These are phyloP conservation scores for Macquaria australasica DNA, from an alignment of 2,113 vertebrate species.

Conservation along the genomic window DNA sequence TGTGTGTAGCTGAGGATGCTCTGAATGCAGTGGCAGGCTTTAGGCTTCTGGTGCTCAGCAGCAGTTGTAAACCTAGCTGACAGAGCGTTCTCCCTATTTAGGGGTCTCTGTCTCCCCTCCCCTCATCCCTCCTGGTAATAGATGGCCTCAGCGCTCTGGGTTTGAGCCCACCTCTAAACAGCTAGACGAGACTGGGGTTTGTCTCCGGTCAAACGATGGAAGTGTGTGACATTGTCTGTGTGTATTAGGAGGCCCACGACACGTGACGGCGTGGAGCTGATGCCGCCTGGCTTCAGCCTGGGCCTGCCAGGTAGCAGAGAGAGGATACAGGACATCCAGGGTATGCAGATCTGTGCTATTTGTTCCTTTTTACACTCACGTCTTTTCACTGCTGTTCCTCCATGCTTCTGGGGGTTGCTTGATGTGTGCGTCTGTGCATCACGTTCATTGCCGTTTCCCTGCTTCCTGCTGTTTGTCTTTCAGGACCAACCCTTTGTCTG, in stretches of 20 bases:
- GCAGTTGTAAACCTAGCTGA: conserved; percentile 28
- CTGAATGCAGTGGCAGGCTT: conserved; percentile 18
- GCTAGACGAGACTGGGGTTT: conserved; percentile 51
- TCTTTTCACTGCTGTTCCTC: conserved; percentile 11
- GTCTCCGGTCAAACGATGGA: conserved; percentile 37
- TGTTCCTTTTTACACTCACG: conserved; percentile 38
- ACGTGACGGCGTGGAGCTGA: conserved; percentile 70
- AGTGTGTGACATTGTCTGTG: conserved; percentile 82
- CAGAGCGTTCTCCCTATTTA: conserved; percentile 30
- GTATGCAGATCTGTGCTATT: conserved; percentile 81
- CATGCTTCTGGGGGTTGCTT: neutral
- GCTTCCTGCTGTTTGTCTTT: conserved; percentile 71
- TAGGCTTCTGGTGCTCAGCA: conserved; percentile 33
- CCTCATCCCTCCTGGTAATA: conserved; percentile 62
- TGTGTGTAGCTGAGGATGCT: neutral
- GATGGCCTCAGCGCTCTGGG: conserved; percentile 55
- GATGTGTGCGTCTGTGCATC: conserved; percentile 33
- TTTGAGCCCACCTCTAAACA: conserved; percentile 68
- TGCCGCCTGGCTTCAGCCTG: conserved; percentile 45
- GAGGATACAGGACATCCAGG: conserved; percentile 75
- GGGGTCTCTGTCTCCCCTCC: conserved; percentile 49
- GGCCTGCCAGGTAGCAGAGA: conserved; percentile 76
- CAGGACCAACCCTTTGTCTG: conserved; percentile 68
- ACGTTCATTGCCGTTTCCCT: conserved; percentile 42
- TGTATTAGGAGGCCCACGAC: conserved; percentile 81